Conservation (phyloP, 2,888 invertebrate genomes). For the Copidosoma aretas region DNA sequence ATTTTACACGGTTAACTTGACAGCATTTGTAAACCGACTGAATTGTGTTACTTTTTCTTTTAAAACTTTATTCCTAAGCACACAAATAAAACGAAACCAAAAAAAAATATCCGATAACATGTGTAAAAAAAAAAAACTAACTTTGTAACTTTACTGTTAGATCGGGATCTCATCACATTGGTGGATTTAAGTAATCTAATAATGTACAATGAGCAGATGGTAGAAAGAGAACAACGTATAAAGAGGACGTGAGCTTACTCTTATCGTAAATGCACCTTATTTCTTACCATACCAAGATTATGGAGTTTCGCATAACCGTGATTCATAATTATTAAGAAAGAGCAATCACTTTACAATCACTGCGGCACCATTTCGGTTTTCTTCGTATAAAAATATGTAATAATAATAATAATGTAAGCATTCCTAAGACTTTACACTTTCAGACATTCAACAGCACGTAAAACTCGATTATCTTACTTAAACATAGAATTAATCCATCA, state of each 20-base stretch:
- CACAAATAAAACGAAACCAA: too few species aligned
- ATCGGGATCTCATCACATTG: too few species aligned
- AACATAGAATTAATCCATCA: not conserved
- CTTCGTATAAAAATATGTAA: not conserved
- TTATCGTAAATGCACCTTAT: not conserved
- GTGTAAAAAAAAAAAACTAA: too few species aligned
- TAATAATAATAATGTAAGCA: not conserved
- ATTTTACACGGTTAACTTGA: too few species aligned
- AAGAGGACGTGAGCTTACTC: not conserved
- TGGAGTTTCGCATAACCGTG: too few species aligned
- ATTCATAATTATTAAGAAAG: too few species aligned
- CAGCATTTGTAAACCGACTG: too few species aligned
- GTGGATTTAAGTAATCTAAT: not conserved
- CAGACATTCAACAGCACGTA: not conserved
- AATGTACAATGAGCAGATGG: not conserved
- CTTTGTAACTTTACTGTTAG: too few species aligned
- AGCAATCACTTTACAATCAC: not conserved
- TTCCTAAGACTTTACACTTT: not conserved
- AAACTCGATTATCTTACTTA: not conserved
- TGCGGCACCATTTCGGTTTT: not conserved
- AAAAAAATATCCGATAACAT: too few species aligned
- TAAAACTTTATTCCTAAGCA: too few species aligned
- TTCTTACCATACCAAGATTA: too few species aligned
- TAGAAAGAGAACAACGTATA: not conserved
- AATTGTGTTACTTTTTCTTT: too few species aligned